Evolutionary conservation across 2,888 invertebrate species (phyloP).

Genomic region (Acanthopleura granulata): DNA sequence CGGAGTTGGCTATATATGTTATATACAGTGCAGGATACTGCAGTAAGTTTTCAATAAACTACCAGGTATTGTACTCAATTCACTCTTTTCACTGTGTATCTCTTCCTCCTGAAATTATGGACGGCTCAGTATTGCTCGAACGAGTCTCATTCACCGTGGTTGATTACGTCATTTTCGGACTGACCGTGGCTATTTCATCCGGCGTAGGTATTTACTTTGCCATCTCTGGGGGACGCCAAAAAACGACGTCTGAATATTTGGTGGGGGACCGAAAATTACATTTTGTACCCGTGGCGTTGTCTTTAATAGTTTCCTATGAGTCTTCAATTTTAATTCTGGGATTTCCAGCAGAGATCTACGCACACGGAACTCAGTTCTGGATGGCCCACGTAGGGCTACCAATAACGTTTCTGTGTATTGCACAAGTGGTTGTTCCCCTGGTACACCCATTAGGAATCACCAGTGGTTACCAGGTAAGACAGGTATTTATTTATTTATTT

Average conservation of each 20-base stretch:
- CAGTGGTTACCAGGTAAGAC: too few relatives aligned
- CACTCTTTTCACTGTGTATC: too few relatives aligned
- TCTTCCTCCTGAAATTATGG: too few relatives aligned
- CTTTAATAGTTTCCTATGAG: background rate
- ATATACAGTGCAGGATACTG: too few relatives aligned
- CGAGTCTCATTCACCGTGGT: background rate
- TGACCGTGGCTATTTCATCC: background rate
- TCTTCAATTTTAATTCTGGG: background rate
- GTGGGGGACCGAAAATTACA: background rate
- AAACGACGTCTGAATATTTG: constrained; percentile 2
- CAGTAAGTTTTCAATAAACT: too few relatives aligned
- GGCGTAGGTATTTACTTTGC: background rate
- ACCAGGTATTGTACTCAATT: too few relatives aligned
- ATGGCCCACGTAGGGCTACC: background rate
- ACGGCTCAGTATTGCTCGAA: background rate
- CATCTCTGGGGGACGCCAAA: background rate
- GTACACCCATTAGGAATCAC: too few relatives aligned
- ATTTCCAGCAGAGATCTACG: background rate
- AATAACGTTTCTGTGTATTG: background rate
- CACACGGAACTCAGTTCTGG: background rate
- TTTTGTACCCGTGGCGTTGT: background rate
- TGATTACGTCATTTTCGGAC: background rate
- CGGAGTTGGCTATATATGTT: too few relatives aligned
- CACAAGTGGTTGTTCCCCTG: background rate
- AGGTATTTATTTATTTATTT: too few relatives aligned